Conservation (phyloP, 2,888 invertebrate genomes). For the Pasiphila rectangulata region DNA sequence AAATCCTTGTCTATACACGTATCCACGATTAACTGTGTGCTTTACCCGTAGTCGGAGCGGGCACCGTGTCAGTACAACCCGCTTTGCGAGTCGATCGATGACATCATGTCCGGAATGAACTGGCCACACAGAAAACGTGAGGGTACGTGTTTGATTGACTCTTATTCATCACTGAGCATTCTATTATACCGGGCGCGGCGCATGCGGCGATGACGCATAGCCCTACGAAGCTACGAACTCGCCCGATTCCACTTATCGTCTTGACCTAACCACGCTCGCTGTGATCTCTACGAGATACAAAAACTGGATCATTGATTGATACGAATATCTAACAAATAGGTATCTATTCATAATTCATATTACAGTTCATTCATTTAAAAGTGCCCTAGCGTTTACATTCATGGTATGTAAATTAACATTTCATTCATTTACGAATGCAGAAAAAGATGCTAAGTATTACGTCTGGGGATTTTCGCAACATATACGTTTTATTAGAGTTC, state of each 20-base stretch:
- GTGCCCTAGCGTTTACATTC: slow-evolving; percentile 16
- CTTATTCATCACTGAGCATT: slow-evolving; percentile 51
- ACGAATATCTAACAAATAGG: slow-evolving; percentile 5
- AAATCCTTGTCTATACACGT: slow-evolving; percentile 79
- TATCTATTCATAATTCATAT: slow-evolving; percentile 21
- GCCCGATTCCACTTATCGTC: slow-evolving; percentile 9
- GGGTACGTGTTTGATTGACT: slow-evolving; percentile 58
- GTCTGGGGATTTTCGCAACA: slow-evolving; percentile 20
- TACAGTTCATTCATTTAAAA: slow-evolving; percentile 15
- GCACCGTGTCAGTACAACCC: slow-evolving; percentile 66
- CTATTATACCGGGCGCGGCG: slow-evolving; percentile 35
- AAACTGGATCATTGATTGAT: slow-evolving; percentile 13
- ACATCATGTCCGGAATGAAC: slow-evolving; percentile 74
- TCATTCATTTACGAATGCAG: slow-evolving; percentile 19
- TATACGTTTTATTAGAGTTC: slow-evolving; percentile 17
- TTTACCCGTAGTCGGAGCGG: slow-evolving; percentile 52
- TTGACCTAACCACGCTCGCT: slow-evolving; percentile 11
- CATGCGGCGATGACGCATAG: slow-evolving; percentile 58
- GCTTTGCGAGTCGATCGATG: slow-evolving; percentile 64
- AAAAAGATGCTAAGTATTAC: slow-evolving; percentile 21
- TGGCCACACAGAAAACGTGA: slow-evolving; percentile 72
- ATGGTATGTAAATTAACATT: slow-evolving; percentile 22
- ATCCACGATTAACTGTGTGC: slow-evolving; percentile 75
- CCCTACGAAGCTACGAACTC: slow-evolving; percentile 26
- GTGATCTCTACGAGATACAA: slow-evolving; percentile 12